Conservation (phyloP, 2,113 vertebrate genomes). For the Chelonoidis abingdonii region DNA sequence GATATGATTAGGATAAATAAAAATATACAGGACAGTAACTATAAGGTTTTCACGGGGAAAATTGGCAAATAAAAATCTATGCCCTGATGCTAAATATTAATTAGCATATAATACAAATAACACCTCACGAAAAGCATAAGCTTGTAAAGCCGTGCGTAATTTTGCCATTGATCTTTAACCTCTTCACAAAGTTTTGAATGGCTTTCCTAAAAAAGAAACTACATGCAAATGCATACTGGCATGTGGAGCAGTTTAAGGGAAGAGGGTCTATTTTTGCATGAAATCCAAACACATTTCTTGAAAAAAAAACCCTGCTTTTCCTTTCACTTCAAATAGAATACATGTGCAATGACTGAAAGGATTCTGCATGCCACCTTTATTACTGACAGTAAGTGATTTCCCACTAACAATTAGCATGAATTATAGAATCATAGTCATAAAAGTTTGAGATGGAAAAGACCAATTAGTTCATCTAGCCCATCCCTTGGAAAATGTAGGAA, state of each 20-base stretch:
- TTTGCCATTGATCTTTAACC: constrained; percentile 8
- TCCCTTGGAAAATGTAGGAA: constrained; percentile 18
- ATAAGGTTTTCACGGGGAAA: constrained; percentile 47
- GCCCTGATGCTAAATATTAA: constrained; percentile 50
- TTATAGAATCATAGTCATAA: constrained; percentile 35
- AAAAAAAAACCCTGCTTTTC: constrained; percentile 44
- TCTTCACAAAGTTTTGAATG: constrained; percentile 47
- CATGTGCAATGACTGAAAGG: constrained; percentile 34
- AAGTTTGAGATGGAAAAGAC: constrained; percentile 53
- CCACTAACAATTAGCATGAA: constrained; percentile 71
- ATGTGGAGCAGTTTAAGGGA: constrained; percentile 69
- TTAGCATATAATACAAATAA: constrained; percentile 63
- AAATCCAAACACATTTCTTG: constrained; percentile 71
- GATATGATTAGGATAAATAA: constrained; percentile 19
- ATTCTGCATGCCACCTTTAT: constrained; percentile 42
- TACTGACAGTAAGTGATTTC: constrained; percentile 70
- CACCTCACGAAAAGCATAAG: not conserved
- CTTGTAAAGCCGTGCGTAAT: constrained; percentile 52
- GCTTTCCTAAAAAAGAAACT: constrained; percentile 56
- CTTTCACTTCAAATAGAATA: constrained; percentile 47
- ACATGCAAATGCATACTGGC: constrained; percentile 63
- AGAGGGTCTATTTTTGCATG: constrained; percentile 69
- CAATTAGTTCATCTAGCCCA: constrained; percentile 32
- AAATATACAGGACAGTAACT: constrained; percentile 25
- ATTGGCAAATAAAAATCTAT: constrained; percentile 42